Base-by-base conservation (phyloP, 2,113 vertebrate species). In the Pleuronectes platessa region DNA sequence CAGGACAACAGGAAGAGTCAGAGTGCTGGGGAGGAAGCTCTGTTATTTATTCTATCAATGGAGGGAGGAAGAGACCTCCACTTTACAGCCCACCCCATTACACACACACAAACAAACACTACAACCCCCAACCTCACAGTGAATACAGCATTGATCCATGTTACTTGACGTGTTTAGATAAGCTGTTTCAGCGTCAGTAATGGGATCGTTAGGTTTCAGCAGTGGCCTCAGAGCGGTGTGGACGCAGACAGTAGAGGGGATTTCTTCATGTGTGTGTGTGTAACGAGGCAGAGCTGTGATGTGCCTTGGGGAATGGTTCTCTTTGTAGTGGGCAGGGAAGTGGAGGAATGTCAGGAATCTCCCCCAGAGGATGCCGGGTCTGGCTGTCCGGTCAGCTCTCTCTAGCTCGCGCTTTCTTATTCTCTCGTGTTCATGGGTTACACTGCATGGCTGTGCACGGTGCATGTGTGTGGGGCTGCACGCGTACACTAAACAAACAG, bases 321-420 rank as follows among this genome's bases (percentile, higher is more conserved):
- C 78, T 89, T 84, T 92, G 90, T 85, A 90, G 89, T 85, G 78
- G 82, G 78, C 85, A 90, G 83, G 89, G 90, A 90, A 90, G 84
- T 89, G 24, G 26, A 91, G 87, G 91, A 92, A 93, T 93, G 89
- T 89, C 74, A 88, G 85, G 92, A 92, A 93, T 92, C 83, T 88
- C 85, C 70, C 83, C 83, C 78, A 81, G 86, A 89, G 88, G 86
- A 88, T 71, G 76, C 82, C 85, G 71, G 68, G 82, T 89, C 76
- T 81, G 83, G 88, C 84, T 67, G 40, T 42, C 40, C 40, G 56
- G 76, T 84, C 74, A 81, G 26, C 77, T 56, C 67, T 66, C 23
- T 60, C 40, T 69, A 58, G 61, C 42, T 37, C 55, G 59, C 56
- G 55, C 47, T 45, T 49, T 49, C 20, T 69, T 31, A 53, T 54